A percentile compares a stretch with the other conserved stretches of the same genome.
Evolutionary conservation across 2,797 vertebrate genomes (phyloP).

Genomic region (Rhynchotus rufescens): DNA sequence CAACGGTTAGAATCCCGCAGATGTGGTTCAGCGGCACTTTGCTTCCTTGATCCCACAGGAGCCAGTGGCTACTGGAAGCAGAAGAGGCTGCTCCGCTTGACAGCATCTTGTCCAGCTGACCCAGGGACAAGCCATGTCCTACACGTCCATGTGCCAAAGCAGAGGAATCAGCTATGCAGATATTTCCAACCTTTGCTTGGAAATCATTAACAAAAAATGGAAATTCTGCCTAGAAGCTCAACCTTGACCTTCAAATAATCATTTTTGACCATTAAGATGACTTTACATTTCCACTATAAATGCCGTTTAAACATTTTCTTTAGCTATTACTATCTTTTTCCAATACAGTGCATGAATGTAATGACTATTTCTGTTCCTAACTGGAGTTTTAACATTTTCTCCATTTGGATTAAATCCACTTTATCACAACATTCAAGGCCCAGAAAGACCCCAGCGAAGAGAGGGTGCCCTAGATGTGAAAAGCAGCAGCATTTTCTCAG

Average conservation of each 20-base stretch:
- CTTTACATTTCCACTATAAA: background rate
- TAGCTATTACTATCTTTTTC: background rate
- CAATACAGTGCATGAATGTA: background rate
- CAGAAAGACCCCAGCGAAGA: background rate
- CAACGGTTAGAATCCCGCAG: background rate
- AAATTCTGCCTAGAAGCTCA: background rate
- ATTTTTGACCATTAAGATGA: background rate
- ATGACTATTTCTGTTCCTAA: background rate
- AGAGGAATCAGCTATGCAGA: background rate
- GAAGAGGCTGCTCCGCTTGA: background rate
- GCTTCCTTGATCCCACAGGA: background rate
- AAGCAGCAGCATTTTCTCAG: background rate
- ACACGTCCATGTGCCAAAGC: background rate
- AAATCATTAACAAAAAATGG: fast-evolving
- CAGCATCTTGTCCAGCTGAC: background rate
- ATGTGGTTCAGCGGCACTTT: background rate
- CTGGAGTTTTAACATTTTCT: background rate
- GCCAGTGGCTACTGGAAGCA: background rate
- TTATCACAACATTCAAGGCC: background rate
- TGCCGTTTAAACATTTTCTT: background rate
- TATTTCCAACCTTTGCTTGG: background rate
- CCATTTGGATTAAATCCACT: background rate
- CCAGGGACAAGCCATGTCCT: background rate
- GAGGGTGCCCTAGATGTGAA: background rate
- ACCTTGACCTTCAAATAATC: background rate